Evolutionary conservation across 2,888 invertebrate species (phyloP).

Genomic region (Thereva nobilitata): DNA sequence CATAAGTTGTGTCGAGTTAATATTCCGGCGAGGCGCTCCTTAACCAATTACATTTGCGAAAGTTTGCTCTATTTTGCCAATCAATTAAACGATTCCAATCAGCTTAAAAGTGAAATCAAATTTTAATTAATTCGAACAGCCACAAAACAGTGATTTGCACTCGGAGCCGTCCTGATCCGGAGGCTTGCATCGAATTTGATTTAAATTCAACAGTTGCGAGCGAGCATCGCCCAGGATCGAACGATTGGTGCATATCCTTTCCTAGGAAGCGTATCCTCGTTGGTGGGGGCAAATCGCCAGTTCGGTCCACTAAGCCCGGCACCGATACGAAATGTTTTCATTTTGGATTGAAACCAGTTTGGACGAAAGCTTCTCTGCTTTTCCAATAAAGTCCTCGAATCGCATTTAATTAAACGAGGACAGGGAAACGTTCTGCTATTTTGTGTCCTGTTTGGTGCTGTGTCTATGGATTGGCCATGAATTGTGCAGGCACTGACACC

Average conservation of each 20-base stretch:
- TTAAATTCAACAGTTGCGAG: slow-evolving; percentile 37
- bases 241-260: not conserved
- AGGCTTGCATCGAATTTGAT: slow-evolving; percentile 37
- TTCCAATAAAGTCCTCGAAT: slow-evolving; percentile 43
- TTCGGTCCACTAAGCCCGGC: slow-evolving; percentile 15
- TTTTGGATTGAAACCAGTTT: slow-evolving; percentile 31
- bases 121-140: slow-evolving; percentile 44
- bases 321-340: slow-evolving; percentile 37
- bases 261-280: not conserved
- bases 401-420: slow-evolving; percentile 47
- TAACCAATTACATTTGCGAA: slow-evolving; percentile 4
- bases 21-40: not conserved
- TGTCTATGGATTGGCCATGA: slow-evolving; percentile 34
- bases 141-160: slow-evolving; percentile 33
- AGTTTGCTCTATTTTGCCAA: slow-evolving; percentile 21
- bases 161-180: slow-evolving; percentile 26
- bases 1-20: slow-evolving; percentile 18
- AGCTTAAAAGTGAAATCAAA: slow-evolving; percentile 45
- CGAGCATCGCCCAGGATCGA: not conserved
- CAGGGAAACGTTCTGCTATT: slow-evolving; percentile 35
- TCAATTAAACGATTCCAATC: slow-evolving; percentile 46
- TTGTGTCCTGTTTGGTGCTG: not conserved
- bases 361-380: slow-evolving; percentile 32
- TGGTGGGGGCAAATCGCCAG: not conserved
- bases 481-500: slow-evolving; percentile 39